Percentiles rank a stretch among this genome's conserved stretches.
phyloP scores from a whole-genome alignment of 2,888 invertebrate species.

The Sesamia inferens region DNA sequence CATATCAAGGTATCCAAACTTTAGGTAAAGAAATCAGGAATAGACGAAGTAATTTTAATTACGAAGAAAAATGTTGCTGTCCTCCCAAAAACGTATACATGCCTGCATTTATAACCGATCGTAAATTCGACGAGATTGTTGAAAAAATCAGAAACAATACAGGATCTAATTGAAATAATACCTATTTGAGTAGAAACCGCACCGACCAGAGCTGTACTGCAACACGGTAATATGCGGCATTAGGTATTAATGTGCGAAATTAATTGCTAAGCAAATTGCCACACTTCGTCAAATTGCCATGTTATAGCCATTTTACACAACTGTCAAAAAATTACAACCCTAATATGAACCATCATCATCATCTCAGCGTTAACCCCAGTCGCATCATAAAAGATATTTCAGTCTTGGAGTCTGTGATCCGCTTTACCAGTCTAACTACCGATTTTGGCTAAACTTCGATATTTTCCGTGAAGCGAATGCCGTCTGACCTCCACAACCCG shows the following conservation, averaged over 20 bases:
- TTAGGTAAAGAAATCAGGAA: slow-evolving; percentile 19
- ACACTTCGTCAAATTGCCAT: neutral
- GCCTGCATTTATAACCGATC: slow-evolving; percentile 79
- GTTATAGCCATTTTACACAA: neutral
- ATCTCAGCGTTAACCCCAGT: no score
- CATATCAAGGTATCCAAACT: neutral
- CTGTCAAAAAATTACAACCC: neutral
- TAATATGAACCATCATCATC: no score
- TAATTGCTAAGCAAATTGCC: neutral
- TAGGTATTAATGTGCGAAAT: neutral
- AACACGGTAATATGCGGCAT: neutral
- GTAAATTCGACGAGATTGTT: slow-evolving; percentile 70
- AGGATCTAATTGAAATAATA: neutral
- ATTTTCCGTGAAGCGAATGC: no score
- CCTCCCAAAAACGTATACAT: slow-evolving; percentile 70
- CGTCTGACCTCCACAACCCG: no score
- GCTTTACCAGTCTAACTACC: no score
- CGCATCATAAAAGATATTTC: no score
- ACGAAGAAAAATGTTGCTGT: slow-evolving; percentile 72
- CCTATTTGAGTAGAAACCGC: neutral
- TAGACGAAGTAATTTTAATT: slow-evolving; percentile 40
- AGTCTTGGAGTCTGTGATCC: no score
- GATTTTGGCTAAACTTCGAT: no score
- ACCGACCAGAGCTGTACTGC: neutral
- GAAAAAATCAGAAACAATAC: slow-evolving; percentile 48